Percentiles rank a stretch among this genome's conserved stretches.
These are phyloP conservation scores for Hyphantria cunea DNA, from an alignment of 1,140 invertebrate genomes.

Conservation along the genomic window DNA sequence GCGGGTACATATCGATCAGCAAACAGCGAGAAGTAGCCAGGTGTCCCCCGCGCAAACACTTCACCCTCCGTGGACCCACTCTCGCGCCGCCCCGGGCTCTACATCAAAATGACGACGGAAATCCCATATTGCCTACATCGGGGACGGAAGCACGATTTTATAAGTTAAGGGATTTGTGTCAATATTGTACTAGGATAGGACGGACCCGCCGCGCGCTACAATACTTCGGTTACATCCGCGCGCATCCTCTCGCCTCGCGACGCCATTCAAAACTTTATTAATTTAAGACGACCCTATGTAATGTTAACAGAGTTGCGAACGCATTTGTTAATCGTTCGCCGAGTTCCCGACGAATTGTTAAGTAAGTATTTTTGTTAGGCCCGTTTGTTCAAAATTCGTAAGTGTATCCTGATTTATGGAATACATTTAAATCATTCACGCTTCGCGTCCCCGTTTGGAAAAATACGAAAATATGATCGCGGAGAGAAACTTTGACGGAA, in stretches of 20 bases:
- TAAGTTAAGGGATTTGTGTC: constrained; percentile 81
- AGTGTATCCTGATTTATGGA: constrained; percentile 73
- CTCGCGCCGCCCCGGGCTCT: constrained; percentile 59
- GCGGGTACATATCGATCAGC: constrained; percentile 67
- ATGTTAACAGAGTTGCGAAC: constrained; percentile 38
- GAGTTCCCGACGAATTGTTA: constrained; percentile 56
- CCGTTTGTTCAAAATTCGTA: constrained; percentile 57
- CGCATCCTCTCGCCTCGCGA: constrained; percentile 27
- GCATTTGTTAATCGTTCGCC: constrained; percentile 59
- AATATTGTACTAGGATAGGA: constrained; percentile 79
- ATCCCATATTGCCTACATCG: constrained; percentile 76
- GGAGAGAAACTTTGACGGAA: constrained; percentile 47
- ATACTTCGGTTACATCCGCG: constrained; percentile 18
- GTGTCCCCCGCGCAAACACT: constrained; percentile 57
- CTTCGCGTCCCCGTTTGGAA: constrained; percentile 54
- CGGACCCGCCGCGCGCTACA: constrained; percentile 35
- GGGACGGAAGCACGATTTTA: constrained; percentile 76
- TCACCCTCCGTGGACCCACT: constrained; percentile 40
- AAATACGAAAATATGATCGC: constrained; percentile 66
- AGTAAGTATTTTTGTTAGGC: constrained; percentile 70
- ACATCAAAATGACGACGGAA: constrained; percentile 79
- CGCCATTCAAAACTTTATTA: constrained; percentile 61
- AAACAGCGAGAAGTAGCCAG: constrained; percentile 67
- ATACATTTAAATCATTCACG: constrained; percentile 62
- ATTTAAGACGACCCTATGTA: constrained; percentile 47